Evolutionary conservation across 2,797 vertebrate genomes (phyloP).

Genomic region (Mormyrops attenuatus): DNA sequence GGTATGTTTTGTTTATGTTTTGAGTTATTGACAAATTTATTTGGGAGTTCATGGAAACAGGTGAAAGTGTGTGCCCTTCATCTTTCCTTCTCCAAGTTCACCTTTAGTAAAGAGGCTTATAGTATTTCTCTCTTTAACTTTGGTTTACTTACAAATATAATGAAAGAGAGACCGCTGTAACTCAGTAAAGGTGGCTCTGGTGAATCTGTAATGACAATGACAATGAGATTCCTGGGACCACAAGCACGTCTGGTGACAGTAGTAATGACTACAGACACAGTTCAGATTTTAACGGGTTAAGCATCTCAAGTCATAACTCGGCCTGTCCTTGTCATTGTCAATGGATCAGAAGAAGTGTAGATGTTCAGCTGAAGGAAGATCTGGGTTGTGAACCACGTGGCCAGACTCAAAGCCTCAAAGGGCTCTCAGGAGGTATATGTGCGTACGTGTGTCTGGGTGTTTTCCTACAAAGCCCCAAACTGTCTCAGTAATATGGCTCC

Average conservation of each 20-base stretch:
- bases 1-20: constrained; percentile 8
- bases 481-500: not conserved
- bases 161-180: not conserved
- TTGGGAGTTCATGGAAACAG: not conserved
- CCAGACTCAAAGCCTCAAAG: not conserved
- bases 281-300: not conserved
- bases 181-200: not conserved
- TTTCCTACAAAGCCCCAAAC: not conserved
- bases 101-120: not conserved
- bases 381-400: not conserved
- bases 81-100: not conserved
- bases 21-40: not conserved
- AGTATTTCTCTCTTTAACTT: not conserved
- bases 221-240: not conserved
- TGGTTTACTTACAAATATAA: not conserved
- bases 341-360: not conserved
- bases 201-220: not conserved
- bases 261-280: not conserved
- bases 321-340: not conserved
- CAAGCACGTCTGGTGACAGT: not conserved
- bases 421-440: no score
- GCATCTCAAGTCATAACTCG: not conserved
- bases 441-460: not conserved
- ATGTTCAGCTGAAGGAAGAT: not conserved
- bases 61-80: not conserved